Base-by-base conservation (phyloP, 2,888 invertebrate genomes). In the Allophyes oxyacanthae region DNA sequence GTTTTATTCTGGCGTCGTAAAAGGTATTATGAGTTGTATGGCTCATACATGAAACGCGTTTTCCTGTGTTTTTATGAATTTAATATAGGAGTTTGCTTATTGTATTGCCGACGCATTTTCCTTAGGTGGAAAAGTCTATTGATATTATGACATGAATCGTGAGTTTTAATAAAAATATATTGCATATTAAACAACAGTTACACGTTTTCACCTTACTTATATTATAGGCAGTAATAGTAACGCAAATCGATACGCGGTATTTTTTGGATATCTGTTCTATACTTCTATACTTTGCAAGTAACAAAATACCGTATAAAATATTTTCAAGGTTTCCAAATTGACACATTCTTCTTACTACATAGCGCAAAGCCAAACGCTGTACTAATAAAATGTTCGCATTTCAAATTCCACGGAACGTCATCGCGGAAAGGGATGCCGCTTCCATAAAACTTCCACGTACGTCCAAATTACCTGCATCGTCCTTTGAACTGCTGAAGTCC, bases 1-100 rank as follows among this genome's bases (percentile, higher is more conserved):
- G 65, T 78, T 72, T 75, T 79, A 65, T 72, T 69, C 54, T 64
- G 60, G 45, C 68, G 53, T 52, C 64, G 57, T 63, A 75, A 67
- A 74, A 57, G 53, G 70, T 59, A 58, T 64, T 75, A 64, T 63
- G 61, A 42, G 51, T 52, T 54, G 32, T 70, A 58, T 65, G 32
- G 33, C 38, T 61, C 48, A 50, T 64, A 63, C 65, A 64, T 57
- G 57, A 50, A 58, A 69, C 44, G 52, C 9, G 63, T n/a, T 57
- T 49, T 33, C 40, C 56, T 59, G 48, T 49, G 44, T 46, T 54
- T 48, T 67, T 64, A 50, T 51, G 26, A 41, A 52, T 70, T 64
- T 36, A 46, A 50, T 70, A 32, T 0, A 48, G 2, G 7, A 3
- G 6, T 44, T 7, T 10, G 5, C 2, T 20, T 49, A 20, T 20